Base-by-base conservation (phyloP, 2,888 invertebrate genomes). In the Harpalus rufipes region DNA sequence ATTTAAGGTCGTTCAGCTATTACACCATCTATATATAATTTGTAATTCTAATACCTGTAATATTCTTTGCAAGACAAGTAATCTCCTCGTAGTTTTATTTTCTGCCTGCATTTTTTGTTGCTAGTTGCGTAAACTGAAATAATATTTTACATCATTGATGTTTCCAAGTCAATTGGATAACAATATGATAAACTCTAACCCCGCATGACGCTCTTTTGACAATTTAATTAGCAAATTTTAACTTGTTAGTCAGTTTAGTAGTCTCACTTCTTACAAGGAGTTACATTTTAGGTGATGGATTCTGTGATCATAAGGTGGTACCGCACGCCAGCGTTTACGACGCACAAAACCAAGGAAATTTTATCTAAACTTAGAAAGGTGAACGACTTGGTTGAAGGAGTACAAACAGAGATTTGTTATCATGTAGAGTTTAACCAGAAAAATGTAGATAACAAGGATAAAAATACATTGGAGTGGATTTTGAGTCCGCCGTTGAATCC, bases 361-460 rank as follows among this genome's bases (percentile, higher is more conserved):
- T 89, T 94, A 58, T 90, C 90, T 51, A 93, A 93, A 88, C 90
- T 95, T 85, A 92, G 92, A 88, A 87, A 88, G 63, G 88, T 88
- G 82, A 92, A 92, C 88, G 76, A 88, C 18, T 90, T 92, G 86
- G 91, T 95, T n/a, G 89, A 87, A 59, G 89, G 91, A 51, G 87
- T 96, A 16, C 92, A 94, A 84, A 94, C 95, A 6, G 97, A 97
- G 91, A 92, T 94, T 86, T 97, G 97, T 91, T 97, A 95, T 91
- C 96, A 97, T 90, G 93, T 97, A 85, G 96, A 96, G 90, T 90
- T 93, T 25, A 90, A 92, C 85, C 91, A 91, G 56, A 91, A 92
- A 85, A 90, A 90, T 86, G 91, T 96, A 59, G 92, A 92, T 59
- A 90, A 92, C 39, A 92, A 94, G 85, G 95, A 96, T 87, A 92